phyloP scores from a whole-genome alignment of 2,113 vertebrate genomes.

The Nymphicus hollandicus region DNA sequence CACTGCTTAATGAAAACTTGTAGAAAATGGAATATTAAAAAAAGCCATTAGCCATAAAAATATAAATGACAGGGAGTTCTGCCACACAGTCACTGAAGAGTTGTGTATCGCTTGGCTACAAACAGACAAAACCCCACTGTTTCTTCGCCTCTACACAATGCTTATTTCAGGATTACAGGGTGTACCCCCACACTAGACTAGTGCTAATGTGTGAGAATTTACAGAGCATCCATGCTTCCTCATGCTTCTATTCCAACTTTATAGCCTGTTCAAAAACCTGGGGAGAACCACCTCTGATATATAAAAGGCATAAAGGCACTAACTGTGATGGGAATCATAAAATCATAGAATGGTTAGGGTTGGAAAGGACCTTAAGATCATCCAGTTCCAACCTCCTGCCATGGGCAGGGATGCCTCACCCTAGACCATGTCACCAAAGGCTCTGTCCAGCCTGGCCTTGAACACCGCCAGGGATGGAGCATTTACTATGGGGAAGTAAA shows the following conservation, averaged over 20 bases:
- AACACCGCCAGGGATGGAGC: background rate
- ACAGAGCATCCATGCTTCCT: background rate
- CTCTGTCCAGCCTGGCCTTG: background rate
- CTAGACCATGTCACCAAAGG: background rate
- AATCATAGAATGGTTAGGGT: background rate
- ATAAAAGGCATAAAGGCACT: background rate
- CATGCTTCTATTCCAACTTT: background rate
- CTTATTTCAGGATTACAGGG: background rate
- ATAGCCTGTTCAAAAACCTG: background rate
- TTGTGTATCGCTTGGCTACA: background rate
- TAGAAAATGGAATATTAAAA: constrained; percentile 60
- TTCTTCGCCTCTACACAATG: background rate
- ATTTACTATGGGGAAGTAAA: background rate
- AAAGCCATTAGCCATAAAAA: constrained; percentile 64
- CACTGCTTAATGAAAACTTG: constrained; percentile 58
- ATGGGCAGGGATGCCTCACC: background rate
- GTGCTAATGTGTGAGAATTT: background rate
- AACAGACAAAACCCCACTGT: background rate
- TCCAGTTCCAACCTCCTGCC: background rate
- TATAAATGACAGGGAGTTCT: constrained; percentile 50
- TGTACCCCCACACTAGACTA: background rate
- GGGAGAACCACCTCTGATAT: background rate
- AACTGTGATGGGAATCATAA: background rate
- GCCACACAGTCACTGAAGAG: constrained; percentile 5
- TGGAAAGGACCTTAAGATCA: background rate